Evolutionary conservation across 2,113 vertebrate species (phyloP), one percentile per base, ranked within the genome.

Genomic region (Phalacrocorax carbo): DNA sequence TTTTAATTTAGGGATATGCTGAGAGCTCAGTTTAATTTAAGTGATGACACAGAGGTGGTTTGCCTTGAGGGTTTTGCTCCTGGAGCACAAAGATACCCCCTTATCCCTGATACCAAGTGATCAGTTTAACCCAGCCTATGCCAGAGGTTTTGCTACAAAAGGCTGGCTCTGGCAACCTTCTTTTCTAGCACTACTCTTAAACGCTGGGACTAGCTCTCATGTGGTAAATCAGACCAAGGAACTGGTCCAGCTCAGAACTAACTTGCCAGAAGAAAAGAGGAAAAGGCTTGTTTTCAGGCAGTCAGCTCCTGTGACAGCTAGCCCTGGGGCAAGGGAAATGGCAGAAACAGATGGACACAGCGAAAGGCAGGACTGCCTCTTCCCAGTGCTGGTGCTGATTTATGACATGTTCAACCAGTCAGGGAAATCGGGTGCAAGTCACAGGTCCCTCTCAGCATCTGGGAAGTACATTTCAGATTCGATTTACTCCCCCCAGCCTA

Each of bases 1-100:
- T 86, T 95, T 96, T 94, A 94, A 92, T 93, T 94, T 79, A 86
- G 86, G 92, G 80, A 80, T 83, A 48, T 5, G 38, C 79, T 75
- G 72, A 86, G 86, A 92, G 76, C 72, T 84, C n/a, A 42, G 88
- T 86, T 90, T 94, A 81, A 68, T 81, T 76, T 55, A 18, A 80
- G 60, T 4, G 48, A 90, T 89, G 94, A 90, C 94, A 93, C 82
- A 93, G n/a, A 94, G 38, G 61, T 57, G 86, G 69, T 88, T 88
- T 94, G 49, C 77, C 94, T 90, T 29, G 15, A 82, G 82, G 3
- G 7, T 66, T 92, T 86, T 78, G 72, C 85, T 95, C 82, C 85
- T 58, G 75, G 62, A 87, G 68, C 61, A 66, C 85, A 55, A 80
- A 94, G 91, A 89, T 54, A 73, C 68, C 51, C 55, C 44, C 32